phyloP scores from a whole-genome alignment of 2,888 invertebrate species.

The Taphrorychus bicolor region DNA sequence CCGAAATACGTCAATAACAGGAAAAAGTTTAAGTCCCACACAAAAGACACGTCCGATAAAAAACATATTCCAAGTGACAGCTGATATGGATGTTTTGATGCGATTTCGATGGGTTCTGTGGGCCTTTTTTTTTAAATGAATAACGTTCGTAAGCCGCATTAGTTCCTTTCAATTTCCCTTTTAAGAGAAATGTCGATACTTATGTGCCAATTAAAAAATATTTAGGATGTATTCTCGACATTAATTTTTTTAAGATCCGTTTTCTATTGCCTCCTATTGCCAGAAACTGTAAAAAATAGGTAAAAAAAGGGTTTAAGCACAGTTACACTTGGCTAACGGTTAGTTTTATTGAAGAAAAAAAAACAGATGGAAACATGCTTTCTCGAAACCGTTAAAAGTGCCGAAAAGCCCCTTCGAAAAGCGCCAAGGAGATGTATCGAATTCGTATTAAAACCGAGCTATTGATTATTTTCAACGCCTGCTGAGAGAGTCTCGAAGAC shows the following conservation, averaged over 20 bases:
- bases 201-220: no score
- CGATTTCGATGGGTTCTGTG: slow-evolving; percentile 43
- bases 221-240: no score
- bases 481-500: slow-evolving; percentile 28
- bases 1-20: slow-evolving; percentile 51
- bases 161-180: no score
- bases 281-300: no score
- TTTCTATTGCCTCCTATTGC: no score
- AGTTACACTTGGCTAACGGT: not conserved
- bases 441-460: slow-evolving; percentile 46
- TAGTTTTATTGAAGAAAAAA: not conserved
- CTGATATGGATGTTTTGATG: slow-evolving; percentile 50
- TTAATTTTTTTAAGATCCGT: not conserved
- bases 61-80: slow-evolving; percentile 46
- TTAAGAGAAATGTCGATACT: no score
- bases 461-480: slow-evolving; percentile 38
- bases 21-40: slow-evolving; percentile 36
- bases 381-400: slow-evolving; percentile 22
- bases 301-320: not conserved
- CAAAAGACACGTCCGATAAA: slow-evolving; percentile 37
- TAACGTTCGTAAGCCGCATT: slow-evolving; percentile 4
- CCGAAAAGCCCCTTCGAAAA: slow-evolving; percentile 46
- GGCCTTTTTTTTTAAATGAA: slow-evolving; percentile 21
- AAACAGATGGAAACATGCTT: not conserved
- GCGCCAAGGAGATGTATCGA: slow-evolving; percentile 56